Evolutionary conservation across 2,888 invertebrate genomes (phyloP).

Genomic region (Oasisia sp.): DNA sequence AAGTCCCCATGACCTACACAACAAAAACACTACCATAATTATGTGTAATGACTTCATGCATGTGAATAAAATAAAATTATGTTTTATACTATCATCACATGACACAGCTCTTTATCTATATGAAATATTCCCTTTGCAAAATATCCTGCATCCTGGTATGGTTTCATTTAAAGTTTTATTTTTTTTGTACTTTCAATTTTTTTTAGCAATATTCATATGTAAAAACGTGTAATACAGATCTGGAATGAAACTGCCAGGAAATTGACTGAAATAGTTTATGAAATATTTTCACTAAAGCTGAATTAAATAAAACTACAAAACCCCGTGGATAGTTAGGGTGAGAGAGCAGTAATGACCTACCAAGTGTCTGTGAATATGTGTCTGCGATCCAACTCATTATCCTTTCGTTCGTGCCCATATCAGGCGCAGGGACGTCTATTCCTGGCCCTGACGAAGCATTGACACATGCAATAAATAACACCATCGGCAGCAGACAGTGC

Average conservation of each 20-base stretch:
- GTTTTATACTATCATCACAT: neutral
- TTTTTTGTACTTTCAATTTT: neutral
- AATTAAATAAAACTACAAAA: neutral
- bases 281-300: neutral
- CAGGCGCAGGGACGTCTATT: constrained; percentile 98
- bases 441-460: constrained; percentile 79
- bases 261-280: neutral
- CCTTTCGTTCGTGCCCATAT: constrained; percentile 96
- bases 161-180: neutral
- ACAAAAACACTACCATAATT: neutral
- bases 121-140: neutral
- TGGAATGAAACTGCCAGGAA: neutral
- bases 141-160: neutral
- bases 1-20: constrained; percentile 83
- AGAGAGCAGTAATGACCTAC: constrained; percentile 55
- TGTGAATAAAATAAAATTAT: neutral
- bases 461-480: neutral
- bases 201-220: neutral
- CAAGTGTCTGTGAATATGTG: constrained; percentile 93
- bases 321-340: neutral
- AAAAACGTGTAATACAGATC: neutral
- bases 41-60: neutral
- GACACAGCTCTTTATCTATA: neutral
- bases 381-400: constrained; percentile 97
- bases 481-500: neutral